These are phyloP conservation scores for Drosophila mimica DNA, from an alignment of 2,888 invertebrate genomes.

Conservation along the genomic window DNA sequence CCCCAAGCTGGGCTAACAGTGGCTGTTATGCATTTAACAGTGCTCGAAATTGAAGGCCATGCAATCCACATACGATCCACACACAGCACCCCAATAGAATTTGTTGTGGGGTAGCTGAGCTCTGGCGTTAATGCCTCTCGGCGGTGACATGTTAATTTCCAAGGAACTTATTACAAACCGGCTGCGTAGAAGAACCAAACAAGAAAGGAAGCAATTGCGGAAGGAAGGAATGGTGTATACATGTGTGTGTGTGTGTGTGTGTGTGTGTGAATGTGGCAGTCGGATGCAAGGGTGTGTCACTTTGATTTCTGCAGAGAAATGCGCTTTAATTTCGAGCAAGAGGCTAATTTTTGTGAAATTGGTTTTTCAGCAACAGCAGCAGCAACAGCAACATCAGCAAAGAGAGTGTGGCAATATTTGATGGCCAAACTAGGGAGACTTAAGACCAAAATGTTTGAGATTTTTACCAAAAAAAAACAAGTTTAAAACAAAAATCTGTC, in stretches of 20 bases:
- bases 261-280: background rate
- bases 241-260: background rate
- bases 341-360: constrained; percentile 71
- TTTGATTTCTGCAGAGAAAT: constrained; percentile 66
- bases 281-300: constrained; percentile 23
- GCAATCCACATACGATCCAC: constrained; percentile 38
- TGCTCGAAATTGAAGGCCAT: constrained; percentile 9
- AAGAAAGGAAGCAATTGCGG: background rate
- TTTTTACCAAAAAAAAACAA: background rate
- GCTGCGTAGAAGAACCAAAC: constrained; percentile 8
- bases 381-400: constrained; percentile 6
- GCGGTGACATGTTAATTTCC: constrained; percentile 75
- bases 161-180: constrained; percentile 67
- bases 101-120: background rate
- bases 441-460: background rate
- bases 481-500: background rate
- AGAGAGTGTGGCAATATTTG: constrained; percentile 13
- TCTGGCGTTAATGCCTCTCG: constrained; percentile 66
- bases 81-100: background rate
- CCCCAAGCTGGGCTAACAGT: background rate
- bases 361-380: constrained; percentile 34
- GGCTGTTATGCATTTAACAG: constrained; percentile 16
- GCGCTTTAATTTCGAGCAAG: constrained; percentile 67
- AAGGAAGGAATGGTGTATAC: background rate
- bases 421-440: constrained; percentile 1